Base-by-base conservation (phyloP, 1,140 invertebrate species). In the Parasteatoda tepidariorum region DNA sequence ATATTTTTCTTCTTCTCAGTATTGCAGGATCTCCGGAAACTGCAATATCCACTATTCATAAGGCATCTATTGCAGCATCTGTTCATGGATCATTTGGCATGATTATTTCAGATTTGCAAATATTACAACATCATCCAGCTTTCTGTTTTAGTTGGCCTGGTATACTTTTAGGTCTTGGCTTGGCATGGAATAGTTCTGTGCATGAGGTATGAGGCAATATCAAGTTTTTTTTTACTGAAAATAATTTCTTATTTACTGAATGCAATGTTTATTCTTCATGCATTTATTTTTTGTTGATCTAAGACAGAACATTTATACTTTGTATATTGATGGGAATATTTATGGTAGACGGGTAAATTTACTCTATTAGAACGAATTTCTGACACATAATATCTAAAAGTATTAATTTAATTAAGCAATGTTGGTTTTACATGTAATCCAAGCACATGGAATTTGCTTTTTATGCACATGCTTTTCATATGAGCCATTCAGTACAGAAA, bases 131-230 rank as follows among this genome's bases (percentile, higher is more conserved):
- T 85, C 88, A 93, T 33, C 93, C 92, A 5, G 91, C 92, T 31
- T 90, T 92, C 84, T 89, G 91, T 24, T 93, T 93, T 86, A 91
- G 91, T 41, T 93, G 92, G 92, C 91, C 93, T n/a, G 92, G 92
- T 0, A 92, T 92, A 85, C 85, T 93, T 13, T 89, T 92, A 54
- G 90, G 90, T n/a, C 91, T 92, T 82, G 92, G 92, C 48, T 87
- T 93, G 26, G 85, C 91, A 0, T 93, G 93, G 93, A 93, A 93
- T 86, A 90, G 91, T 74, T 87, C 88, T 30, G 90, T 90, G n/a
- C 91, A 90, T 85, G 90, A 88, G 89, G 91, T 91, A 88, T 86
- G 86, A 85, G 9, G 38, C 38, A 13, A 13, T 13, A 48, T 4
- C 18, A 48, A 48, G 38, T 48, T 48, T 48, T 48, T 13, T 48